Evolutionary conservation across 2,113 vertebrate species (phyloP).

Genomic region (Octodon degus): DNA sequence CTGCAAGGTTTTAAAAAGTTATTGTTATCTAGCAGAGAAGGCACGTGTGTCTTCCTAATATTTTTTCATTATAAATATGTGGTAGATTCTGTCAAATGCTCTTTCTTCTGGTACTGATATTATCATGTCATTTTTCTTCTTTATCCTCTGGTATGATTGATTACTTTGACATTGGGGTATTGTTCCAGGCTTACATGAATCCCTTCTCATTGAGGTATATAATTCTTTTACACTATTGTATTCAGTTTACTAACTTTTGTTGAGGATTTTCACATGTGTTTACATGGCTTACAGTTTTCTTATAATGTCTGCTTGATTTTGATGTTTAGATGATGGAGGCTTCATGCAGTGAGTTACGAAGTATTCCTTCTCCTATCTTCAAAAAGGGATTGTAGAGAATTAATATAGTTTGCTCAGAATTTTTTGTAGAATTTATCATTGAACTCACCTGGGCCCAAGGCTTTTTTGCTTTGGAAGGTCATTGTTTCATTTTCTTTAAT

Average conservation of each 20-base stretch:
- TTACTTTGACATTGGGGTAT: not conserved
- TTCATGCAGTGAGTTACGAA: not conserved
- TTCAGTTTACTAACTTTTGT: not conserved
- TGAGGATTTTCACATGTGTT: not conserved
- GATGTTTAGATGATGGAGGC: not conserved
- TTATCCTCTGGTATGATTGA: not conserved
- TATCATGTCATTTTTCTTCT: not conserved
- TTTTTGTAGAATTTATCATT: not conserved
- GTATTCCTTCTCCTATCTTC: not conserved
- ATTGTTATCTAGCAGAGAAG: not conserved
- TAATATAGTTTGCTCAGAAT: not conserved
- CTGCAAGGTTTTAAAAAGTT: not conserved
- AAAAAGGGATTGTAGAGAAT: not conserved
- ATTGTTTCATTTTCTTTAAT: not conserved
- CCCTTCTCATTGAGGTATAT: not conserved
- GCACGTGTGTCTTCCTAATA: not conserved
- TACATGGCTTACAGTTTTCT: not conserved
- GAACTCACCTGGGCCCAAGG: not conserved
- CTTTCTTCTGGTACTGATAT: not conserved
- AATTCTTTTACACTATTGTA: not conserved
- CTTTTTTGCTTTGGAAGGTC: not conserved
- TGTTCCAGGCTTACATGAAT: not conserved
- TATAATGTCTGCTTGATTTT: not conserved
- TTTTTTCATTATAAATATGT: not conserved
- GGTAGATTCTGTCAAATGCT: not conserved